phyloP scores from a whole-genome alignment of 2,888 invertebrate species.

The Fragum whitleyi region DNA sequence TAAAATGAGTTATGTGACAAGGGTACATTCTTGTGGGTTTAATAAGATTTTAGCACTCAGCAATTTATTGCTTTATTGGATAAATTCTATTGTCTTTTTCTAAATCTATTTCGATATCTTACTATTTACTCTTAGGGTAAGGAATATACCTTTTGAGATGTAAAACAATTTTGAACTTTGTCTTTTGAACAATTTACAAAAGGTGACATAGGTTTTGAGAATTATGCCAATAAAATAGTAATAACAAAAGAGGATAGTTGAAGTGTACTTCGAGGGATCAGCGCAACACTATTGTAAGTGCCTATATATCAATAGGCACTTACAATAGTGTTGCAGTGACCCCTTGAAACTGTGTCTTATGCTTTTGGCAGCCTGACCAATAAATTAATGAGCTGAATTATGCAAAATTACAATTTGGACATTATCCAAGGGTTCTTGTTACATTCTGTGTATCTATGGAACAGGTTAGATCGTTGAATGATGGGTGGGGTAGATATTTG shows the following conservation, averaged over 20 bases:
- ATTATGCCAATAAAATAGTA: neutral
- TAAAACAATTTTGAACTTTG: neutral
- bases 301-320: no score
- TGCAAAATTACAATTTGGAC: constrained; percentile 18
- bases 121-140: neutral
- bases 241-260: neutral
- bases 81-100: neutral
- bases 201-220: constrained; percentile 22
- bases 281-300: no score
- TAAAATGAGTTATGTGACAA: neutral
- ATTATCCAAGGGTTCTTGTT: neutral
- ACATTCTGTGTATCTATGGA: constrained; percentile 14
- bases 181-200: neutral
- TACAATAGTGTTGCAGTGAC: no score
- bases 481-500: neutral
- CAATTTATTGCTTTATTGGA: constrained; percentile 25
- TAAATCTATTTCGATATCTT: neutral
- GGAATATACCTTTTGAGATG: neutral
- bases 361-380: constrained; percentile 13
- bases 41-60: constrained; percentile 33
- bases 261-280: no score
- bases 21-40: neutral
- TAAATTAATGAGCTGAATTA: constrained; percentile 17
- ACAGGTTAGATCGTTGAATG: neutral
- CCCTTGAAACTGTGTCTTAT: neutral